Evolutionary conservation across 23 tunicate genomes (phyloP), one percentile per base, ranked within the genome.

Genomic region (Oikopleura dioica): DNA sequence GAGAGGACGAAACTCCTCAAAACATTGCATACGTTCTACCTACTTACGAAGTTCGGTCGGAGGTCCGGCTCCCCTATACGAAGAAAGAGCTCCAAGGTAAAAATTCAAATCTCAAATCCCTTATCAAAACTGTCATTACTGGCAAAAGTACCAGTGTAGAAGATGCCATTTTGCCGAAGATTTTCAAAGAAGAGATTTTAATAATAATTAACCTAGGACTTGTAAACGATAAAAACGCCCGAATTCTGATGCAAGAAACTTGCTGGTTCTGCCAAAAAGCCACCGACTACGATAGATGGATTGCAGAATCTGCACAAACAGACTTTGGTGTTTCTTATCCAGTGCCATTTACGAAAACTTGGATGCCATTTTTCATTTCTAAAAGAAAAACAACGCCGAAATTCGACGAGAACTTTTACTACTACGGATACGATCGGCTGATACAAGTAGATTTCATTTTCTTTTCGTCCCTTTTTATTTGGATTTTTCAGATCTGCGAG

Each of bases 281-380:
- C 29, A 85, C 87, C 24, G 68, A 91, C 50, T 78, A 82, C 80
- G 94, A 85, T 34, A 59, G 44, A 31, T 91, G 97, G 97, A 26
- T 79, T 5, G 55, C 36, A 37, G 29, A 36, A 36, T 26, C 77
- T 12, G 37, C 29, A 21, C 69, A 38, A 75, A 24, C 37, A 38
- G 79, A 76, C 21, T 36, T 77, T 35, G 68, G 77, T n/a, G 31
- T 80, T 24, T 79, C 82, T 24, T 80, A 85, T 59, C 26, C 75
- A 0, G 87, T 82, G 0, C 68, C 44, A 35, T 82, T 75, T 76
- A 44, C 79, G 1, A 44, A 35, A 21, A 85, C 78, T n/a, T 91
- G 97, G 97, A 84, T 81, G 38, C 97, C 97, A 0, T 91, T 76
- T 50, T 91, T 82, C 76, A 80, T 91, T 35, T 69, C 87, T 0